Evolutionary conservation across 2,797 vertebrate species (phyloP).

Genomic region (Euphonia xanthogaster): DNA sequence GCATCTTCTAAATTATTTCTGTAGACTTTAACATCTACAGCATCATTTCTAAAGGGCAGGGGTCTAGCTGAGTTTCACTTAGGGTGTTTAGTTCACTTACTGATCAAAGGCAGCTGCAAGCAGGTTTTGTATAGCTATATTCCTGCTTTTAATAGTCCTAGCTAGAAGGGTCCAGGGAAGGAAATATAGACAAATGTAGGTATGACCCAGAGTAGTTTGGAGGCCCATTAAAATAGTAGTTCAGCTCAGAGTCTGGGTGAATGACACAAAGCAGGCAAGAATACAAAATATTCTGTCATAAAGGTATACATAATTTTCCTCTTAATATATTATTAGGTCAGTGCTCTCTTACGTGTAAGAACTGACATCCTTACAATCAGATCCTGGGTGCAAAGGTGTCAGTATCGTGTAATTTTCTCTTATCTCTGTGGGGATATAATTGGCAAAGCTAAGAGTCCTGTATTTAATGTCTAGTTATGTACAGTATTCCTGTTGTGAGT

Average conservation of each 20-base stretch:
- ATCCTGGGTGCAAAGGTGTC: not conserved
- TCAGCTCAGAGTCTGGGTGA: not conserved
- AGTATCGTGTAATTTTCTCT: not conserved
- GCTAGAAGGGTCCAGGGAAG: not conserved
- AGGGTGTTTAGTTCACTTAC: not conserved
- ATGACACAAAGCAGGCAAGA: not conserved
- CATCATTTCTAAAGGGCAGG: not conserved
- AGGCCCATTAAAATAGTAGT: not conserved
- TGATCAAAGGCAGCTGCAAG: not conserved
- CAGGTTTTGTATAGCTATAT: not conserved
- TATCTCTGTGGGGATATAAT: not conserved
- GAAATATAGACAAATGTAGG: rapidly evolving
- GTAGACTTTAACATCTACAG: not conserved
- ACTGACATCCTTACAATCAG: not conserved
- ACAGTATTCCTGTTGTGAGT: not conserved
- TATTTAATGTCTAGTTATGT: not conserved
- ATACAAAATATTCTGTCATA: not conserved
- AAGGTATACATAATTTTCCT: not conserved
- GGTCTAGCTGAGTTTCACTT: not conserved
- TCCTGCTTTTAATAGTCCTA: not conserved
- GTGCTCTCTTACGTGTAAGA: not conserved
- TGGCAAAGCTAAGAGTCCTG: not conserved
- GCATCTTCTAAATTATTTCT: not conserved
- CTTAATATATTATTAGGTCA: not conserved
- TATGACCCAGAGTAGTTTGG: not conserved